These are phyloP conservation scores for Coelinius sp. DNA, from an alignment of 2,888 invertebrate genomes.

Conservation along the genomic window DNA sequence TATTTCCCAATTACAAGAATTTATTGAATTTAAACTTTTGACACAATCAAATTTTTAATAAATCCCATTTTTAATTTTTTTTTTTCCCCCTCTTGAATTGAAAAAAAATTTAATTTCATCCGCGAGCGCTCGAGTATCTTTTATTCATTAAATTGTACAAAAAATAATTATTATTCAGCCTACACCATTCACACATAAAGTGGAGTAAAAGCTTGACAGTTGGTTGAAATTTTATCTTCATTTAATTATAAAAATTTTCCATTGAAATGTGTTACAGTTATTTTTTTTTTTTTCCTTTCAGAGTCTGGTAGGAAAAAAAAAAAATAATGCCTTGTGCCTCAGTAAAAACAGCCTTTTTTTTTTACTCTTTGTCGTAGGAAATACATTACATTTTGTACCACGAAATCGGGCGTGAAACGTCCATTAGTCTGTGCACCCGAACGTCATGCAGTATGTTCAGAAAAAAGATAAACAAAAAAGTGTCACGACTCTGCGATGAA, in stretches of 20 bases:
- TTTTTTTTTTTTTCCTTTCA: background rate
- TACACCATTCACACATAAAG: background rate
- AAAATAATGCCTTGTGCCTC: background rate
- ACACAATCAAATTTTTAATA: slow-evolving; percentile 4
- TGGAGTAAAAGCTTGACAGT: slow-evolving; percentile 5
- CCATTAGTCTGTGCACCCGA: slow-evolving; percentile 37
- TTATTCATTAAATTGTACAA: slow-evolving; percentile 1
- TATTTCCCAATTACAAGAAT: slow-evolving; percentile 25
- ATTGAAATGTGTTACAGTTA: background rate
- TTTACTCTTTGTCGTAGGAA: slow-evolving; percentile 12
- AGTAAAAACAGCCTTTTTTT: background rate
- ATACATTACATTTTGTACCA: slow-evolving; percentile 29
- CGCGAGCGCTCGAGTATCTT: background rate
- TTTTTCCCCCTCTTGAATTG: background rate
- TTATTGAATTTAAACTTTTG: no score
- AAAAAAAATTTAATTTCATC: background rate
- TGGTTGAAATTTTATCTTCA: slow-evolving; percentile 13
- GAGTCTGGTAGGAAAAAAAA: background rate
- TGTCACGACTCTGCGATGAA: no score
- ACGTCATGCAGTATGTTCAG: slow-evolving; percentile 30
- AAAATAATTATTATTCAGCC: slow-evolving; percentile 2
- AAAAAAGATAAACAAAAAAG: slow-evolving; percentile 18
- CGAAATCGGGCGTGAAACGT: slow-evolving; percentile 39
- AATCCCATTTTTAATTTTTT: background rate
- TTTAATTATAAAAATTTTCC: slow-evolving; percentile 21